A percentile compares a stretch with the other conserved stretches of the same genome.
Conservation (phyloP, 2,797 vertebrate genomes). For the Pogoniulus pusillus region DNA sequence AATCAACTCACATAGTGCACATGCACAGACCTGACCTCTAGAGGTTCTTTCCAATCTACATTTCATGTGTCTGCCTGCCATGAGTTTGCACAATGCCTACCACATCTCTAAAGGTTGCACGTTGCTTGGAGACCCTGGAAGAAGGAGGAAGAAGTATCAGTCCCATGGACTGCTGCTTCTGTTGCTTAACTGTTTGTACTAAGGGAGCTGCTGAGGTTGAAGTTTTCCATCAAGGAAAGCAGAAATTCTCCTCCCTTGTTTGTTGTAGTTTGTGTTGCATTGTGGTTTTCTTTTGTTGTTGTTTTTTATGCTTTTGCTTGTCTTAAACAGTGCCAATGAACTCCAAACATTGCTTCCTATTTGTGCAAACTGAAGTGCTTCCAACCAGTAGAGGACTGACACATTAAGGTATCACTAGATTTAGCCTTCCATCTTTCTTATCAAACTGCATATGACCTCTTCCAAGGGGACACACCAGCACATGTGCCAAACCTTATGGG, state of each 20-base stretch:
- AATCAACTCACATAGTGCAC: neutral
- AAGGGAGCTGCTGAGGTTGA: neutral
- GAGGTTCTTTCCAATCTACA: neutral
- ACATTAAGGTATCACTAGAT: neutral
- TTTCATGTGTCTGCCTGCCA: neutral
- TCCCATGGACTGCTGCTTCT: neutral
- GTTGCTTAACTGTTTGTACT: neutral
- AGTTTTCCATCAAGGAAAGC: neutral
- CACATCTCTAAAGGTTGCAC: neutral
- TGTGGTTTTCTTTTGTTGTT: too few relatives aligned
- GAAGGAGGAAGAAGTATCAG: neutral
- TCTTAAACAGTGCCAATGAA: neutral
- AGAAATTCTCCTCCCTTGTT: neutral
- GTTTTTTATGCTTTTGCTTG: too few relatives aligned
- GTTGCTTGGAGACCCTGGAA: neutral
- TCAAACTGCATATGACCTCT: neutral
- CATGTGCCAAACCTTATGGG: accelerated
- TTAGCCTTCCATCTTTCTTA: neutral
- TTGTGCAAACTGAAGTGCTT: neutral
- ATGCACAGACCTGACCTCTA: neutral
- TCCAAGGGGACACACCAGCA: neutral
- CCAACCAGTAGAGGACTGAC: neutral
- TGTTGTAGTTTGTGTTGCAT: too few relatives aligned
- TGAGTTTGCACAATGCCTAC: neutral
- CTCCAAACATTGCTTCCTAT: neutral